Evolutionary conservation across 1,140 invertebrate genomes (phyloP).

Genomic region (Diorhabda carinulata): DNA sequence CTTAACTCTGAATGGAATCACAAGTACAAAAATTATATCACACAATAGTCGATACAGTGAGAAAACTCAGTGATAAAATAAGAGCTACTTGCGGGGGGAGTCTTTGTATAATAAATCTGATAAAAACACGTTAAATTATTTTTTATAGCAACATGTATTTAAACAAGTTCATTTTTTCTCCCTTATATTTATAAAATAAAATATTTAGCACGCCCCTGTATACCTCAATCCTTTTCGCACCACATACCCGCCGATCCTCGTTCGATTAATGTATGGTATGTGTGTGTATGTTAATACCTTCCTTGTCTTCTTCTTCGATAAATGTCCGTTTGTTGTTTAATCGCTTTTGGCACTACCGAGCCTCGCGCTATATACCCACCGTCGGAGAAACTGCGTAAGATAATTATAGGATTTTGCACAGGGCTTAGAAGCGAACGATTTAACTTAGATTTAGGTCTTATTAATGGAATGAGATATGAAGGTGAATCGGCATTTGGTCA

Average conservation of each 20-base stretch:
- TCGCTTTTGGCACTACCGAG: neutral
- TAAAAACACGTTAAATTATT: too few species aligned
- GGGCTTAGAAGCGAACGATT: neutral
- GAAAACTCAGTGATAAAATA: too few species aligned
- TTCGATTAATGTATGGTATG: neutral
- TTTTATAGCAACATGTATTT: too few species aligned
- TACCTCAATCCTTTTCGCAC: neutral
- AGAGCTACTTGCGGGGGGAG: too few species aligned
- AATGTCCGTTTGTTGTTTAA: slow-evolving; percentile 2
- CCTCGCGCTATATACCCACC: too few species aligned
- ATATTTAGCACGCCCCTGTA: neutral
- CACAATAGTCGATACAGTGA: too few species aligned
- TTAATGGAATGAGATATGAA: too few species aligned
- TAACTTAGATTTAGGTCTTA: neutral
- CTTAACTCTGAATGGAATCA: too few species aligned
- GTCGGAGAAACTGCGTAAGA: neutral
- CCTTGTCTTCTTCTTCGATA: neutral
- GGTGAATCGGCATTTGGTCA: too few species aligned
- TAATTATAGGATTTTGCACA: neutral
- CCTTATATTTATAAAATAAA: neutral
- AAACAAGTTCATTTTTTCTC: too few species aligned
- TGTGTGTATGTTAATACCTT: neutral
- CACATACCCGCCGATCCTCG: neutral
- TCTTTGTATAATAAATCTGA: too few species aligned
- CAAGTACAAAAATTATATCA: too few species aligned